Evolutionary conservation across 2,113 vertebrate species (phyloP), one percentile per base, ranked within the genome.

Genomic region (Lycaon pictus): DNA sequence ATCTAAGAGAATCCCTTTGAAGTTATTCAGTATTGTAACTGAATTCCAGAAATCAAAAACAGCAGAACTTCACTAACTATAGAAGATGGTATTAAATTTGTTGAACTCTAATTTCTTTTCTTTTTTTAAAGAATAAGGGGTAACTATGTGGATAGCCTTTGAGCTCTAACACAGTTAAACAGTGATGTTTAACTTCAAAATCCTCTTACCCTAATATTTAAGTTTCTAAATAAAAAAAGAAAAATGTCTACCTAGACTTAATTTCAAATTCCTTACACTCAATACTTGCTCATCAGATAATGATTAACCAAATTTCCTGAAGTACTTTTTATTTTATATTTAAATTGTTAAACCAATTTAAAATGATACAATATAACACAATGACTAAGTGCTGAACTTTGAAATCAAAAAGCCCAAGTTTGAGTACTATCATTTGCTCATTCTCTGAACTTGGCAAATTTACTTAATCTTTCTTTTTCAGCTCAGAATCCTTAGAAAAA

Each of bases 161-260:
- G 27, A 95, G 71, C 25, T 55, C 37, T 37, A 37, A 37, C 37
- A 37, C 37, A 37, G 37, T 37, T 37, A 37, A 37, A 37, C 37
- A 37, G 37, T 88, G 11, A 9, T 43, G 22, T 60, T 83, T 53
- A 71, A 90, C 23, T 82, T 91, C 60, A 88, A 92, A 92, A 95
- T 58, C 53, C 9, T 58, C 43, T 85, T 80, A 69, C n/a, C 92
- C 27, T 92, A 7, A 4, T 88, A 56, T 55, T 89, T 96, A 69
- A 35, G 3, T 82, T 37, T 56, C 2, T 93, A 86, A 95, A 72
- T 29, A 63, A 88, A 27, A 82, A 86, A 92, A 35, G 6, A 16
- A 92, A 74, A 83, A 76, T n/a, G 20, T 15, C 8, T 58, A 89
- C 5, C 37, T 82, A 55, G 7, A 93, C 76, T 56, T 74, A 55